These are phyloP conservation scores for Heterodera schachtii DNA, from an alignment of 1,140 invertebrate species.

Conservation along the genomic window DNA sequence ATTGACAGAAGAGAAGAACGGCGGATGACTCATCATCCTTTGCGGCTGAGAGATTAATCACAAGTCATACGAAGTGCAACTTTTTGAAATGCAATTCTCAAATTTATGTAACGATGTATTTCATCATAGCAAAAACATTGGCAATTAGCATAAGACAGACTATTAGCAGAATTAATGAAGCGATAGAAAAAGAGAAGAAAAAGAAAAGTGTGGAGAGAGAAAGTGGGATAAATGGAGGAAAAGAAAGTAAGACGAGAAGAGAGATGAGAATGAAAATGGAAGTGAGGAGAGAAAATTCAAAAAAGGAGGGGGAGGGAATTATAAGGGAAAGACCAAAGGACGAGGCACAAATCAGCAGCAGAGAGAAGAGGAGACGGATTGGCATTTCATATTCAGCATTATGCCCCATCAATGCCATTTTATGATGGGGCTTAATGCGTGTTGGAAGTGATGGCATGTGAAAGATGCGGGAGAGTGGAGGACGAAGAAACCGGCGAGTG, in stretches of 20 bases:
- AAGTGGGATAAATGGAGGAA: no score
- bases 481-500: not conserved
- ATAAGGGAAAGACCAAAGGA: not conserved
- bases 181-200: not conserved
- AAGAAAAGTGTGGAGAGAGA: not conserved
- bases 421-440: conserved; percentile 6
- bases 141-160: no score
- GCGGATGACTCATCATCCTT: no score
- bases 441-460: conserved; percentile 14
- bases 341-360: not conserved
- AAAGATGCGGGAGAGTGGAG: conserved; percentile 18
- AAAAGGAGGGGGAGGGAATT: not conserved
- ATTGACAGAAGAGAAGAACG: no score
- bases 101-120: no score
- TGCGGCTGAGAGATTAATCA: no score
- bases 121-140: no score
- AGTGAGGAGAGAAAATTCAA: not conserved
- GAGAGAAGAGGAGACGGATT: not conserved
- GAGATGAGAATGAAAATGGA: not conserved
- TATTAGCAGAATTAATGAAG: not conserved
- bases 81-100: no score
- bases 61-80: no score
- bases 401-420: conserved; percentile 3
- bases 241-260: not conserved
- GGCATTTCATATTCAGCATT: conserved; percentile 14